Conservation (phyloP, 2,113 vertebrate genomes). For the Microcebus tavaratra region DNA sequence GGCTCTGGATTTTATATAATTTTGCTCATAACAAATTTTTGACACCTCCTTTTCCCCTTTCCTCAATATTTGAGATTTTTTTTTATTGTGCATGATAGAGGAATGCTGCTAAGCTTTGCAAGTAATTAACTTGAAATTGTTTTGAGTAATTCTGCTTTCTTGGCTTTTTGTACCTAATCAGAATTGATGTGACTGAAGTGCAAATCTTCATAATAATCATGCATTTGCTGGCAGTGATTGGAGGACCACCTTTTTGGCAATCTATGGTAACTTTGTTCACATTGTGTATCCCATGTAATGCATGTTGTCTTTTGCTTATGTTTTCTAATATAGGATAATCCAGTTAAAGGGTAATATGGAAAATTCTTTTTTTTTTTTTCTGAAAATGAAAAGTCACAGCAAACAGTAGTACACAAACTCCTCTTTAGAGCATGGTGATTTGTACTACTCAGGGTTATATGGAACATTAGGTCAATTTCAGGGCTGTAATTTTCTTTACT, state of each 20-base stretch:
- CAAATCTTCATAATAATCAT: slow-evolving; percentile 99
- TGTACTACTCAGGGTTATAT: neutral
- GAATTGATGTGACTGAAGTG: slow-evolving; percentile 99
- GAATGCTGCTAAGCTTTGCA: slow-evolving; percentile 83
- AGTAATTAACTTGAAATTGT: slow-evolving; percentile 81
- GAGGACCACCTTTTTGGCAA: slow-evolving; percentile 99
- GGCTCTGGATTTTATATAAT: slow-evolving; percentile 44
- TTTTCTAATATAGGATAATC: slow-evolving; percentile 45
- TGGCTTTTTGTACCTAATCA: slow-evolving; percentile 90
- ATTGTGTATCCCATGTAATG: slow-evolving; percentile 71
- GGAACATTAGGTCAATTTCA: neutral
- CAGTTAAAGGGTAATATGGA: slow-evolving; percentile 17
- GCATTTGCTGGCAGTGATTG: slow-evolving; percentile 98
- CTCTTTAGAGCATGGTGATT: neutral
- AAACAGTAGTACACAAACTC: neutral
- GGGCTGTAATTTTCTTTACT: neutral
- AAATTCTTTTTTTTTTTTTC: slow-evolving; percentile 43
- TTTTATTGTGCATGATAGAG: slow-evolving; percentile 86
- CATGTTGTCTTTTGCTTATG: slow-evolving; percentile 69
- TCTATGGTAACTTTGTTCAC: slow-evolving; percentile 92
- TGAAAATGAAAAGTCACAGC: neutral
- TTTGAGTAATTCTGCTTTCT: slow-evolving; percentile 87
- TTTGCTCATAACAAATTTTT: slow-evolving; percentile 70
- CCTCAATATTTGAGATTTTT: slow-evolving; percentile 56
- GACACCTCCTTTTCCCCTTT: slow-evolving; percentile 28